Base-by-base conservation (phyloP, 2,888 invertebrate genomes). In the Morinoia aosen region DNA sequence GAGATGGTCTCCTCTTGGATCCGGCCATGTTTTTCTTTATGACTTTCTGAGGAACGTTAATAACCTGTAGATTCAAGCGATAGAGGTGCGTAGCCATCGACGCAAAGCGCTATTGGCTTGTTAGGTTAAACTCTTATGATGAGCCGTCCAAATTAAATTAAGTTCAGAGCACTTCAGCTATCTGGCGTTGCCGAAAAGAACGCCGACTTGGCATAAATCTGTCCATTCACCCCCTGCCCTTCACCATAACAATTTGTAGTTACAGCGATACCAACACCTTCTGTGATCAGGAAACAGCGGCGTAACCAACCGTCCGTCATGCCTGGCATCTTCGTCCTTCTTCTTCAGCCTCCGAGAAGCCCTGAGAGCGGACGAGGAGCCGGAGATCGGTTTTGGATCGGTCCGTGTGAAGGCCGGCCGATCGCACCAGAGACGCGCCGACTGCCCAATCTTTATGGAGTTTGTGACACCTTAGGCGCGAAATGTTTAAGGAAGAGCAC, bases 171-270 rank as follows among this genome's bases (percentile, higher is more conserved):
- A 33, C 95, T 88, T 56, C 88, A 48, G n/a, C 95, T 40, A 88
- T 88, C 95, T 88, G 91, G 88, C 58, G 94, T 88, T 58, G 95
- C 40, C 94, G 64, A 58, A 93, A 94, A 95, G 94, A 88, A 61
- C 88, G 88, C 94, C 95, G 95, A 40, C 88, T 94, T 94, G 94
- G 88, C 94, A 95, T 95, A 95, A 95, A 95, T 95, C 95, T 93
- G 93, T 95, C 95, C 58, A 25, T 12, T 90, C 57, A 88, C 94
- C 88, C 88, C 95, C 95, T 14, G 93, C 95, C 95, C 88, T 88
- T 58, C 94, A 88, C 95, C 95, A 95, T 95, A 95, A 95, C 95
- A 95, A 95, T 95, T 95, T 95, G 95, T 95, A 95, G 95, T 95
- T 95, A 95, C 95, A 95, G 95, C 95, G 88, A 58, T 94, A 94